A percentile compares a stretch with the other conserved stretches of the same genome.
Evolutionary conservation across 2,888 invertebrate species (phyloP).

Genomic region (Sphaerophoria taeniata): DNA sequence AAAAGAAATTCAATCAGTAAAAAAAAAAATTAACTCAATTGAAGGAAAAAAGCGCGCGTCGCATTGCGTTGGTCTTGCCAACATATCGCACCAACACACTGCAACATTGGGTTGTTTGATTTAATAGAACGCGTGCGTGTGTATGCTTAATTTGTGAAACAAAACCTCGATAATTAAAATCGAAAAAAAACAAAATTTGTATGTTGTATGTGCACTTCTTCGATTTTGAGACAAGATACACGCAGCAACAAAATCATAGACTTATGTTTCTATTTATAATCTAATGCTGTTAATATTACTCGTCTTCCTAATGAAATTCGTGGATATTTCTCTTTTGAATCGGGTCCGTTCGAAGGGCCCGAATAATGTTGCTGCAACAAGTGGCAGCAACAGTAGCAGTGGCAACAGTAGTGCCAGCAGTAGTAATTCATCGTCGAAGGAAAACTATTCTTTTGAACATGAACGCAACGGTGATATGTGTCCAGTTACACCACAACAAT

Average conservation of each 20-base stretch:
- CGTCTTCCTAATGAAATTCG: constrained; percentile 82
- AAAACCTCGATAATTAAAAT: constrained; percentile 42
- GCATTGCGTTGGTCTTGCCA: constrained; percentile 70
- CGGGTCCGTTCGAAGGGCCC: constrained; percentile 78
- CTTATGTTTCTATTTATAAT: constrained; percentile 77
- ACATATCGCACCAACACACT: constrained; percentile 42
- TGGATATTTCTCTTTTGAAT: constrained; percentile 82
- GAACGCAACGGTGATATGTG: constrained; percentile 54
- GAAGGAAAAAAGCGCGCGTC: constrained; percentile 54
- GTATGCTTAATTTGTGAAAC: constrained; percentile 61
- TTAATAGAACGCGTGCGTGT: constrained; percentile 8
- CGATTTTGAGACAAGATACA: constrained; percentile 50
- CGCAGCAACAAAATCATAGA: constrained; percentile 43
- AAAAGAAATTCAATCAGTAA: constrained; percentile 46
- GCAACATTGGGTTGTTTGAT: constrained; percentile 1
- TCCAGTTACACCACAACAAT: constrained; percentile 85
- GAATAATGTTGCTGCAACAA: constrained; percentile 76
- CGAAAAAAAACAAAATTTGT: constrained; percentile 11
- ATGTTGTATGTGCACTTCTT: constrained; percentile 45
- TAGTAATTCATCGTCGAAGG: constrained; percentile 79
- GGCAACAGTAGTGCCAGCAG: constrained; percentile 77
- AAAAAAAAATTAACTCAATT: constrained; percentile 54
- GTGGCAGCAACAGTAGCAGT: constrained; percentile 77
- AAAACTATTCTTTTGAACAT: constrained; percentile 76
- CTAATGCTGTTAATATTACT: constrained; percentile 83